These are phyloP conservation scores for Cephus nigrinus DNA, from an alignment of 2,888 invertebrate genomes.

Conservation along the genomic window DNA sequence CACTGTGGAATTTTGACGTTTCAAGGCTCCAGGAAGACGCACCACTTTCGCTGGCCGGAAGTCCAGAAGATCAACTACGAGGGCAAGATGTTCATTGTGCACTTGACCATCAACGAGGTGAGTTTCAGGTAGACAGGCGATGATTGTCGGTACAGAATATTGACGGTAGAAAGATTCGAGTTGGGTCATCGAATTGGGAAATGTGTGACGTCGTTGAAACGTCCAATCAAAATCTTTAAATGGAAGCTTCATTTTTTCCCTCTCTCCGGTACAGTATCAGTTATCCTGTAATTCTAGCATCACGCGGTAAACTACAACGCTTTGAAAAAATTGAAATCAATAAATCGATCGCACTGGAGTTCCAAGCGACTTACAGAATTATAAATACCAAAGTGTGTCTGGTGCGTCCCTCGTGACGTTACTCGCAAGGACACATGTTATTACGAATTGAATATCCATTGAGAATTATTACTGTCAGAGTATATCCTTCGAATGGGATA, in stretches of 20 bases:
- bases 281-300: too few relatives aligned
- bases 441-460: too few relatives aligned
- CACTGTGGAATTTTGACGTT: conserved; percentile 95
- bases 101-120: conserved; percentile 92
- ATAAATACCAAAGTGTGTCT: conserved; percentile 33
- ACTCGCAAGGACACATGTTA: too few relatives aligned
- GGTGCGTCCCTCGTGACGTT: too few relatives aligned
- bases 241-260: too few relatives aligned
- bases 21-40: conserved; percentile 91
- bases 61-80: conserved; percentile 97
- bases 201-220: background rate
- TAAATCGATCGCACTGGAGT: conserved; percentile 33
- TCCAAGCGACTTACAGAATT: conserved; percentile 43
- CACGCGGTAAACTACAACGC: too few relatives aligned
- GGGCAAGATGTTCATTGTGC: conserved; percentile 97
- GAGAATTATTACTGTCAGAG: too few relatives aligned
- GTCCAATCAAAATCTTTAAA: background rate
- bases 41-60: conserved; percentile 96
- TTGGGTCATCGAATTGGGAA: too few relatives aligned
- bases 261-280: too few relatives aligned
- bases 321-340: conserved; percentile 24
- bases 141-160: background rate
- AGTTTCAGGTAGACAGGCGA: conserved; percentile 59
- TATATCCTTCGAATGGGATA: too few relatives aligned
- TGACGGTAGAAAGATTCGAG: too few relatives aligned